These are phyloP conservation scores for Seira ritae DNA, from an alignment of 2,888 invertebrate species.

Conservation along the genomic window DNA sequence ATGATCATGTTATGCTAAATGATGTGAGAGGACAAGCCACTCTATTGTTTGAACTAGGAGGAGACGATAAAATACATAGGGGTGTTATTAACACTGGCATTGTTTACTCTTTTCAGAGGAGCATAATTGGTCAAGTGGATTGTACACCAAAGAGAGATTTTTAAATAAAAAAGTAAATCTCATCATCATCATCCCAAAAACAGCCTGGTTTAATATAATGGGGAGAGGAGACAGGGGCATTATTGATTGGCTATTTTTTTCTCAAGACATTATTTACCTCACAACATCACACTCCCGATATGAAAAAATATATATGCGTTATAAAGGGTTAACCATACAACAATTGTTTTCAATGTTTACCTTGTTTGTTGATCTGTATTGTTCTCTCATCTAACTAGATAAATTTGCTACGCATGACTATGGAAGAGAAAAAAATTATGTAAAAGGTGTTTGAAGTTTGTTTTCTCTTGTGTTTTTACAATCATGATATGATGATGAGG, in stretches of 20 bases:
- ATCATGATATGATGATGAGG: too few species aligned
- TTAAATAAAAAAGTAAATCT: too few species aligned
- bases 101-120: constrained; percentile 21
- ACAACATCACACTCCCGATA: too few species aligned
- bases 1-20: constrained; percentile 38
- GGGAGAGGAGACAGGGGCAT: background rate
- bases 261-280: too few species aligned
- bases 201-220: too few species aligned
- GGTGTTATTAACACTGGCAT: background rate
- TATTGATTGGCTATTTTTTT: constrained; percentile 19
- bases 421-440: constrained; percentile 21
- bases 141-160: too few species aligned
- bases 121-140: constrained; percentile 16
- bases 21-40: constrained; percentile 41
- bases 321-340: constrained; percentile 59
- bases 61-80: too few species aligned
- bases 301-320: too few species aligned
- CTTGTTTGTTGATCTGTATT: constrained; percentile 19
- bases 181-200: too few species aligned
- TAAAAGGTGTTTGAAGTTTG: constrained; percentile 20
- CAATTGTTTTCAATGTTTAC: constrained; percentile 34
- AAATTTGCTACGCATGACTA: constrained; percentile 52
- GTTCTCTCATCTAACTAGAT: constrained; percentile 20
- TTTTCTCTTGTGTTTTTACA: constrained; percentile 21
- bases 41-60: constrained; percentile 25